These are phyloP conservation scores for Rotaria socialis DNA, from an alignment of 2,888 invertebrate species.

Conservation along the genomic window DNA sequence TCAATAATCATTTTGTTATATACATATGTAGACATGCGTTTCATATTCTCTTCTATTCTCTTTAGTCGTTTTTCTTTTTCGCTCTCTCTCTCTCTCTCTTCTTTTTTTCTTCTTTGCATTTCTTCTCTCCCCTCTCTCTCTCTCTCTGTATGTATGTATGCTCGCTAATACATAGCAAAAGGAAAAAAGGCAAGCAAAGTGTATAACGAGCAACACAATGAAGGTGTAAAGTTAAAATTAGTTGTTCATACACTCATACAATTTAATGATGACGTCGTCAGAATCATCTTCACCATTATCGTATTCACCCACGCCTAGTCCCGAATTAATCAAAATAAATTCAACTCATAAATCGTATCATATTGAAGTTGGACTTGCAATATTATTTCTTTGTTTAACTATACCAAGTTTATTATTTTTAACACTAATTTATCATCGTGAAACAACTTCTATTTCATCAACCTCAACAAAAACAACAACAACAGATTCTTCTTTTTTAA, in stretches of 20 bases:
- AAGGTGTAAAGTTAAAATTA: conserved; percentile 20
- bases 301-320: neutral
- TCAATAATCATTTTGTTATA: neutral
- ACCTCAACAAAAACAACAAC: neutral
- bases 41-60: conserved; percentile 7
- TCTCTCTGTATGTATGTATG: neutral
- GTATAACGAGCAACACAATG: neutral
- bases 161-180: conserved; percentile 14
- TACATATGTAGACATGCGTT: neutral
- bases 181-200: neutral
- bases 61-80: neutral
- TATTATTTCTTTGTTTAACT: conserved; percentile 24
- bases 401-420: conserved; percentile 28
- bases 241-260: neutral
- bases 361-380: neutral
- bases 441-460: neutral
- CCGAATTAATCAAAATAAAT: neutral
- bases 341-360: neutral
- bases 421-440: neutral
- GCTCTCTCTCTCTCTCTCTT: neutral
- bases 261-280: neutral
- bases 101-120: neutral
- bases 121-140: neutral
- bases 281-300: neutral
- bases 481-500: neutral